Conservation (phyloP, 2,888 invertebrate genomes). For the Nomada hirtipes region DNA sequence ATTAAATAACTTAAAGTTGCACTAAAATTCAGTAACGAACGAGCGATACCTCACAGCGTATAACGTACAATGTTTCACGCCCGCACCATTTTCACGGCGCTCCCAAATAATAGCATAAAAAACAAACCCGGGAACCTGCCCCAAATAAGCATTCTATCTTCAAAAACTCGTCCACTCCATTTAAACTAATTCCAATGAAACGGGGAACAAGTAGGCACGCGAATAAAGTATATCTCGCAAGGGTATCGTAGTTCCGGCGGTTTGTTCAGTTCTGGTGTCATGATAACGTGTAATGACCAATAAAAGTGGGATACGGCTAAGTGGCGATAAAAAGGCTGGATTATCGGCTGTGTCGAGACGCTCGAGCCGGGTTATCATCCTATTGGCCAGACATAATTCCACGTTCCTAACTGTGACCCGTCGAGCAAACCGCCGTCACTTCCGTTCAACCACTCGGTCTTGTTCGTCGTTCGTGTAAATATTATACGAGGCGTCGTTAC, state of each 20-base stretch:
- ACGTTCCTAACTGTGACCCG: not conserved
- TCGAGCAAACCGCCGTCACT: constrained; percentile 7
- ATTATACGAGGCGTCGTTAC: constrained; percentile 46
- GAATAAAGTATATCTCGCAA: constrained; percentile 21
- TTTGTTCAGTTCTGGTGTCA: constrained; percentile 45
- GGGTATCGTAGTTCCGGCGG: constrained; percentile 4
- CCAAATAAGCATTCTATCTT: no score
- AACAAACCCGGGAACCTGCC: no score
- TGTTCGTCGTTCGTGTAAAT: constrained; percentile 36
- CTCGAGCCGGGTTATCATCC: constrained; percentile 37
- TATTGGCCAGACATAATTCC: constrained; percentile 47
- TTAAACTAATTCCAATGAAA: constrained; percentile 13
- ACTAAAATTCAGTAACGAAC: no score
- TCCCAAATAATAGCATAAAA: no score
- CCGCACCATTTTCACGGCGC: no score
- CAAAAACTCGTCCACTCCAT: not conserved
- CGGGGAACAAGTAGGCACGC: not conserved
- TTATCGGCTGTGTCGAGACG: constrained; percentile 48
- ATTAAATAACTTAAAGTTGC: no score
- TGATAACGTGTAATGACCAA: constrained; percentile 58
- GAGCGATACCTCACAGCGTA: no score
- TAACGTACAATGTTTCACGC: no score
- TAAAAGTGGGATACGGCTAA: constrained; percentile 51
- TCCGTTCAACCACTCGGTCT: constrained; percentile 13
- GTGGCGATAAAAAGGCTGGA: constrained; percentile 57